phyloP scores from a whole-genome alignment of 2,113 vertebrate species.

The Strigops habroptila region DNA sequence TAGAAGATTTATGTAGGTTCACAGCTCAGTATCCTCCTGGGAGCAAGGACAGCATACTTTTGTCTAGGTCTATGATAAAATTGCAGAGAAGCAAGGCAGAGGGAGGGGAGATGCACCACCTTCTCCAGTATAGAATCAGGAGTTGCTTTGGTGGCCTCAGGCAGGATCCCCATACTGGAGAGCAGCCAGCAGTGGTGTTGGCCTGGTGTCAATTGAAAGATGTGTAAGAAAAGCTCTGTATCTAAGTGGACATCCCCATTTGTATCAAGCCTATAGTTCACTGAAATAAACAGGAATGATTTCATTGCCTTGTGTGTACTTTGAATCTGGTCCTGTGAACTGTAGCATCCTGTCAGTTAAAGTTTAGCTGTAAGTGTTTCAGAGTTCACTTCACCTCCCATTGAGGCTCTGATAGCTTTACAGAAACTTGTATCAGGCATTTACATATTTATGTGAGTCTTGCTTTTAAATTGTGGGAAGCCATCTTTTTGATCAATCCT shows the following conservation, averaged over 20 bases:
- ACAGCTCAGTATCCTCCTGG: neutral
- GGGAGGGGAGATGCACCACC: neutral
- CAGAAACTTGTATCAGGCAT: neutral
- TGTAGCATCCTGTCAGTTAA: neutral
- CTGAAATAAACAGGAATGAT: neutral
- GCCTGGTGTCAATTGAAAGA: neutral
- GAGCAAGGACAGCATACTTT: neutral
- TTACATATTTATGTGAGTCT: neutral
- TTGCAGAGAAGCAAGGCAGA: neutral
- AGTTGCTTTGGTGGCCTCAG: accelerated
- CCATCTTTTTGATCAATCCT: neutral
- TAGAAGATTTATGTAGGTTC: neutral
- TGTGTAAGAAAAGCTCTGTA: neutral
- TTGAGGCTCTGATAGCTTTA: neutral
- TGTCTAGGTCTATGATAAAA: neutral
- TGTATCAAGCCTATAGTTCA: neutral
- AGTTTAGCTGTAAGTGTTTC: neutral
- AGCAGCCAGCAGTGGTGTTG: neutral
- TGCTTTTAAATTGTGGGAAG: neutral
- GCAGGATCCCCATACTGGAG: neutral
- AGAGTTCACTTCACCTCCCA: neutral
- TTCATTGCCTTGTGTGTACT: neutral
- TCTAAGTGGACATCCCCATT: neutral
- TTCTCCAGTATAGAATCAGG: neutral
- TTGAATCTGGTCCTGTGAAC: neutral